Conservation (phyloP, 2,888 invertebrate genomes). For the Eledona agricola region DNA sequence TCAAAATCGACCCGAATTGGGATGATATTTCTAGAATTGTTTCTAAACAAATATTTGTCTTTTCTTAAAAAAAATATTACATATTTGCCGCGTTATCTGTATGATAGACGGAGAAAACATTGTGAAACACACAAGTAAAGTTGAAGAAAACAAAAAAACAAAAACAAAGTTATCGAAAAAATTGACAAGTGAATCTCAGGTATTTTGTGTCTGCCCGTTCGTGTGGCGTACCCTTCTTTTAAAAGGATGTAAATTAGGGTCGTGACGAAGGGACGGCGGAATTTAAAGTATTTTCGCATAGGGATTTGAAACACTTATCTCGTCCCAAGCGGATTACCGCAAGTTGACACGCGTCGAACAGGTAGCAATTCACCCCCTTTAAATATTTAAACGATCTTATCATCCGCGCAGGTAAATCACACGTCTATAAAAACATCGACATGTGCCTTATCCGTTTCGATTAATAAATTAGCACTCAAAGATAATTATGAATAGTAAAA, state of each 20-base stretch:
- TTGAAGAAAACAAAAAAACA: no score
- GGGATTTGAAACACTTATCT: constrained; percentile 48
- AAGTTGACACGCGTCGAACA: constrained; percentile 48
- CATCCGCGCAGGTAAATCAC: constrained; percentile 26
- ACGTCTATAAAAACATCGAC: constrained; percentile 9
- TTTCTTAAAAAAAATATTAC: no score
- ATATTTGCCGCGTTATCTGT: no score
- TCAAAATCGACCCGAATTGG: no score
- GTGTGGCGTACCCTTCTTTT: constrained; percentile 43
- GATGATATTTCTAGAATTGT: no score
- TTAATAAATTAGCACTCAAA: constrained; percentile 17
- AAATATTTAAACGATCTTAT: constrained; percentile 43
- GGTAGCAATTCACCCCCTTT: constrained; percentile 51
- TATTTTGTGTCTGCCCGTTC: no score
- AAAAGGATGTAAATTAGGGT: constrained; percentile 51
- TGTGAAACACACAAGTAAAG: no score
- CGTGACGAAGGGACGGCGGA: constrained; percentile 42
- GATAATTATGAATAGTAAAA: constrained; percentile 35
- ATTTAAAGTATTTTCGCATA: constrained; percentile 51
- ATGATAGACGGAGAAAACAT: no score
- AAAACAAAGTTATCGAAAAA: no score
- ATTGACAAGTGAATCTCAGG: no score
- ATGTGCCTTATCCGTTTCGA: constrained; percentile 8
- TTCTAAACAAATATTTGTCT: no score
- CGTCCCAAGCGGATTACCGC: constrained; percentile 49